These are phyloP conservation scores for Drosophila prostipennis DNA, from an alignment of 2,888 invertebrate genomes.

Conservation along the genomic window DNA sequence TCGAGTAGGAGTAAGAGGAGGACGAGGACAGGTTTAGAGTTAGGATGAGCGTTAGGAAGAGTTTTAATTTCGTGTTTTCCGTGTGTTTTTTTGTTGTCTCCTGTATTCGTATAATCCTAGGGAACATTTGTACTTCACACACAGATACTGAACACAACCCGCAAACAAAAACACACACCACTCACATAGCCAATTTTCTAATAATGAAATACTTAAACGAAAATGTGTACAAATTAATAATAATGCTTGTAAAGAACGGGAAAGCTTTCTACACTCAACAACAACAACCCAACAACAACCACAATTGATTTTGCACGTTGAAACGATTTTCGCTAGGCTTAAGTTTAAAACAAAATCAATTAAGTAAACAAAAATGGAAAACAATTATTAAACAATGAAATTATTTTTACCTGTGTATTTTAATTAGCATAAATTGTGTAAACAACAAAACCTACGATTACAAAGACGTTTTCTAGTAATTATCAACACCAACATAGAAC, in stretches of 20 bases:
- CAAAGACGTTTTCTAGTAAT: slow-evolving; percentile 79
- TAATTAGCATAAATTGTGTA: slow-evolving; percentile 74
- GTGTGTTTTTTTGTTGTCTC: slow-evolving; percentile 36
- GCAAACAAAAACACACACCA: slow-evolving; percentile 34
- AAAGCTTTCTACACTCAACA: slow-evolving; percentile 65
- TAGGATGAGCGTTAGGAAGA: slow-evolving; percentile 60
- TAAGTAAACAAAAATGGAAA: slow-evolving; percentile 30
- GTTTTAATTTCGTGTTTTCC: slow-evolving; percentile 43
- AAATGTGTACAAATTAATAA: slow-evolving; percentile 78
- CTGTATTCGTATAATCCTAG: slow-evolving; percentile 26
- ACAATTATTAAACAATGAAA: slow-evolving; percentile 75
- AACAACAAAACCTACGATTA: slow-evolving; percentile 65
- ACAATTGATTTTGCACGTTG: slow-evolving; percentile 62
- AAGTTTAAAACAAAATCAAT: slow-evolving; percentile 55
- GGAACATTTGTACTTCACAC: slow-evolving; percentile 59
- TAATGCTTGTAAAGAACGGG: slow-evolving; percentile 51
- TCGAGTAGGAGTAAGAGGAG: slow-evolving; percentile 5
- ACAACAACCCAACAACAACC: slow-evolving; percentile 35
- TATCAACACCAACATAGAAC: slow-evolving; percentile 43
- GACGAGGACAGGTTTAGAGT: slow-evolving; percentile 17
- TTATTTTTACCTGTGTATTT: slow-evolving; percentile 80
- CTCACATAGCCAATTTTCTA: slow-evolving; percentile 76
- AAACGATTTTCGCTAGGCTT: slow-evolving; percentile 70
- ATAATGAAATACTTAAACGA: slow-evolving; percentile 70
- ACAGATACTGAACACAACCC: slow-evolving; percentile 32